Base-by-base conservation (phyloP, 2,888 invertebrate species). In the Pheosia tremula region DNA sequence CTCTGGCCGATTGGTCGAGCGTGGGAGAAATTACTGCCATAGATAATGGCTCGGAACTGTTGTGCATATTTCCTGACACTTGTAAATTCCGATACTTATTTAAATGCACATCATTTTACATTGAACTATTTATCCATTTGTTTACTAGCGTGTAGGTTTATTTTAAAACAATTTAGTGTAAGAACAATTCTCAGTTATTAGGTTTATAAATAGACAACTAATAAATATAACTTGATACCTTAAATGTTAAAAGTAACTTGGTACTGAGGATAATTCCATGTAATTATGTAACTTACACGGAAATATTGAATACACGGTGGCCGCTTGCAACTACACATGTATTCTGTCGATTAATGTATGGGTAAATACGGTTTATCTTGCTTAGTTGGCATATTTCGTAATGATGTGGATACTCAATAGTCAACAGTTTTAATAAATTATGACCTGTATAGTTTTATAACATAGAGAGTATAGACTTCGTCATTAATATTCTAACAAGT, bases 1-100 rank as follows among this genome's bases (percentile, higher is more conserved):
- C 77, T 76, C 72, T 81, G 75, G 73, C 77, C 74, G 77, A 82
- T 76, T 76, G 71, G 77, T 69, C 69, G 72, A 78, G 79, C 81
- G 83, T 79, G 78, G 82, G 82, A 81, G 84, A 85, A 83, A 86
- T 78, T 79, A 69, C 68, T 57, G 62, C 63, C 62, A 70, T 64
- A 70, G 69, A 76, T 79, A 74, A 71, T 60, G 74, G 62, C 68
- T 73, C 65, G 67, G 68, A 68, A 70, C 65, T 65, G 67, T 57
- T 60, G 63, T 61, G 60, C 61, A 62, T 59, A 62, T 70, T 72
- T 70, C 66, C 68, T 56, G 41, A 39, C n/a, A 39, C 11, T n/a
- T 55, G 55, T 39, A 5, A 53, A 56, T 56, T 56, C n/a, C 7
- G 41, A 56, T 41, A 56, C 24, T 41, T 13, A 41, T 41, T 41